Percentiles rank a stretch among this genome's conserved stretches.
These are phyloP conservation scores for Pangasius macronema DNA, from an alignment of 2,797 vertebrate species.

Conservation along the genomic window DNA sequence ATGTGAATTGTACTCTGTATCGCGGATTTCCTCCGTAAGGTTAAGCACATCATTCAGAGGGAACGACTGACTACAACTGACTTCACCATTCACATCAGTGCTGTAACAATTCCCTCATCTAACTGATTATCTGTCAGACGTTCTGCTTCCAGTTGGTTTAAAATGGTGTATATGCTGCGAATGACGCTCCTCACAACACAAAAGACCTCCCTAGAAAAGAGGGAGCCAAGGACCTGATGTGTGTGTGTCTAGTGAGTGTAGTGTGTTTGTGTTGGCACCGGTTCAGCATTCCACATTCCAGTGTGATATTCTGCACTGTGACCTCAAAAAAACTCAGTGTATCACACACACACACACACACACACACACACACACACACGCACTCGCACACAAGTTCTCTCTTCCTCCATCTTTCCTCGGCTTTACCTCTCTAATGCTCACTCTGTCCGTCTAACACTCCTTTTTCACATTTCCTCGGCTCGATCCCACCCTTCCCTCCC, in stretches of 20 bases:
- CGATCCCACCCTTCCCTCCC: slow-evolving; percentile 49
- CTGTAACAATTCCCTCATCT: background rate
- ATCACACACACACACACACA: slow-evolving; percentile 30
- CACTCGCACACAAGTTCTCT: slow-evolving; percentile 23
- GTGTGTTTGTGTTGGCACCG: slow-evolving; percentile 80
- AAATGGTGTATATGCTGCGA: background rate
- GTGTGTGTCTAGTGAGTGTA: slow-evolving; percentile 55
- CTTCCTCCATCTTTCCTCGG: slow-evolving; percentile 33
- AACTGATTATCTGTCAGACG: slow-evolving; percentile 3
- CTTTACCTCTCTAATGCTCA: slow-evolving; percentile 50
- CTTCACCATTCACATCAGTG: background rate
- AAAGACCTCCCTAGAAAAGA: slow-evolving; percentile 37
- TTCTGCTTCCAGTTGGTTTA: background rate
- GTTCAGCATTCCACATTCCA: slow-evolving; percentile 83
- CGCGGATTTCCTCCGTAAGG: background rate
- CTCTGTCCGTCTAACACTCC: slow-evolving; percentile 55
- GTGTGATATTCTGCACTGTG: slow-evolving; percentile 81
- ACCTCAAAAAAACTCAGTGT: slow-evolving; percentile 79
- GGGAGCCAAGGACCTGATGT: slow-evolving; percentile 41
- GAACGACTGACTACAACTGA: background rate
- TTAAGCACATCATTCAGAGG: background rate
- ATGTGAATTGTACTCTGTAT: too few relatives aligned
- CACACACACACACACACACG: slow-evolving; percentile 2
- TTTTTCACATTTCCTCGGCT: slow-evolving; percentile 50
- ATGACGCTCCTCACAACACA: slow-evolving; percentile 34